These are phyloP conservation scores for Rhinogobio ventralis DNA, from an alignment of 2,797 vertebrate species.

Conservation along the genomic window DNA sequence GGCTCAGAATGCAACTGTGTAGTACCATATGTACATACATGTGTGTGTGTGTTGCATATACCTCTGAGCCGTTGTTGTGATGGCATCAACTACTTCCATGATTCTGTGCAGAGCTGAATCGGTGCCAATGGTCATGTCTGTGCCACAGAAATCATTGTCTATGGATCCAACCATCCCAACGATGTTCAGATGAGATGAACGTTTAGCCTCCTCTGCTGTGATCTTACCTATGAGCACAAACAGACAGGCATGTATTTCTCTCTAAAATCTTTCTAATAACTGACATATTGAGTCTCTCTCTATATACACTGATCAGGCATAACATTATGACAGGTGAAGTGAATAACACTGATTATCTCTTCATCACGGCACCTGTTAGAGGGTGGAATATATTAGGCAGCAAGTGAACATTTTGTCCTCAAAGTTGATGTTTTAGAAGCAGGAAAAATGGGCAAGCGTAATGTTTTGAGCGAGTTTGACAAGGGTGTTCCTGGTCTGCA, in stretches of 20 bases:
- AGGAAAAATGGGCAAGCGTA: too few relatives aligned
- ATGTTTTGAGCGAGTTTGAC: too few relatives aligned
- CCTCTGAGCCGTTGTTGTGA: conserved; percentile 96
- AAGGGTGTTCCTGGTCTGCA: too few relatives aligned
- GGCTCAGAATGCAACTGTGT: background rate
- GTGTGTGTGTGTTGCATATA: conserved; percentile 60
- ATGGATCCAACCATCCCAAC: conserved; percentile 93
- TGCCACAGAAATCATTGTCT: conserved; percentile 95
- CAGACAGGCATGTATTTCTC: background rate
- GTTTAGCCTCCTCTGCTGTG: conserved; percentile 79
- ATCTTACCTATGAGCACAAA: conserved; percentile 79
- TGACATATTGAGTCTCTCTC: background rate
- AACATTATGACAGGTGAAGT: too few relatives aligned
- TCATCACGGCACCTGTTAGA: too few relatives aligned
- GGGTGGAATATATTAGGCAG: too few relatives aligned
- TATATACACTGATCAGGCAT: too few relatives aligned
- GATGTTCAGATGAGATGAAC: conserved; percentile 87
- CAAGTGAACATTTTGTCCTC: too few relatives aligned
- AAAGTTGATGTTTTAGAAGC: too few relatives aligned
- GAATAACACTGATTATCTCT: too few relatives aligned
- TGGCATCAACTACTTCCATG: conserved; percentile 93
- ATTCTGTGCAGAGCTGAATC: conserved; percentile 96
- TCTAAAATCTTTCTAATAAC: background rate
- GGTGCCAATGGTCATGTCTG: conserved; percentile 93
- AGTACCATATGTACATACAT: background rate